These are phyloP conservation scores for Triplophysa bombifrons DNA, from an alignment of 2,797 vertebrate species.

Conservation along the genomic window DNA sequence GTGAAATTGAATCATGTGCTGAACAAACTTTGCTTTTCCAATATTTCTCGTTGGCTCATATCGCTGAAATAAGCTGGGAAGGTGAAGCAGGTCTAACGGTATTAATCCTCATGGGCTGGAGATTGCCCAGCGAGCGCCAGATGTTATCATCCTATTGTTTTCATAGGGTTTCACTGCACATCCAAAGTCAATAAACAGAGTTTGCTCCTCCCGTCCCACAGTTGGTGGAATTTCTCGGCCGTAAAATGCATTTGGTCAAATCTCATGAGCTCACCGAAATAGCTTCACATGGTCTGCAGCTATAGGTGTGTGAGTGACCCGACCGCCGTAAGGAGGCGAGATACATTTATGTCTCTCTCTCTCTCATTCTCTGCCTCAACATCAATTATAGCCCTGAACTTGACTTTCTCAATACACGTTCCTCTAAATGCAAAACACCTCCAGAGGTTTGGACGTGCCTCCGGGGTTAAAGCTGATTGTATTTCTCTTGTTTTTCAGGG, in stretches of 20 bases:
- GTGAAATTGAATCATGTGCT: conserved; percentile 25
- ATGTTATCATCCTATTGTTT: conserved; percentile 51
- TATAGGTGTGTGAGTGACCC: conserved; percentile 41
- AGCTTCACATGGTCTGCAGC: not conserved
- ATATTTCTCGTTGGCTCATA: conserved; percentile 29
- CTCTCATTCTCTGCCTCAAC: conserved; percentile 50
- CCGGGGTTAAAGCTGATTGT: conserved; percentile 46
- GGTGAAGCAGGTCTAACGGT: conserved; percentile 42
- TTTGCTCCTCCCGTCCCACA: conserved; percentile 28
- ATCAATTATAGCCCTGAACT: conserved; percentile 74
- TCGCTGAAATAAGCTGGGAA: conserved; percentile 36
- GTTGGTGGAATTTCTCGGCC: conserved; percentile 20
- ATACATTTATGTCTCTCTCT: conserved; percentile 57
- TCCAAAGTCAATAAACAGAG: conserved; percentile 46
- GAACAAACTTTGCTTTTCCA: conserved; percentile 9
- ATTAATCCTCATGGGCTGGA: conserved; percentile 48
- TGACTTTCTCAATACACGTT: conserved; percentile 59
- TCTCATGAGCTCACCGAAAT: conserved; percentile 34
- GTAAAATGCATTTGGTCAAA: conserved; percentile 46
- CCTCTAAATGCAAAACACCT: conserved; percentile 57
- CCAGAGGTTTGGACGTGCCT: conserved; percentile 46
- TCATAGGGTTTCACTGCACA: conserved; percentile 27
- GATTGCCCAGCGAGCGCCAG: conserved; percentile 44
- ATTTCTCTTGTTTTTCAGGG: conserved; percentile 76
- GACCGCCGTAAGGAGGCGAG: conserved; percentile 64